Percentiles rank a stretch among this genome's conserved stretches.
Conservation (phyloP, 2,113 vertebrate species). For the Neoarius graeffei region DNA sequence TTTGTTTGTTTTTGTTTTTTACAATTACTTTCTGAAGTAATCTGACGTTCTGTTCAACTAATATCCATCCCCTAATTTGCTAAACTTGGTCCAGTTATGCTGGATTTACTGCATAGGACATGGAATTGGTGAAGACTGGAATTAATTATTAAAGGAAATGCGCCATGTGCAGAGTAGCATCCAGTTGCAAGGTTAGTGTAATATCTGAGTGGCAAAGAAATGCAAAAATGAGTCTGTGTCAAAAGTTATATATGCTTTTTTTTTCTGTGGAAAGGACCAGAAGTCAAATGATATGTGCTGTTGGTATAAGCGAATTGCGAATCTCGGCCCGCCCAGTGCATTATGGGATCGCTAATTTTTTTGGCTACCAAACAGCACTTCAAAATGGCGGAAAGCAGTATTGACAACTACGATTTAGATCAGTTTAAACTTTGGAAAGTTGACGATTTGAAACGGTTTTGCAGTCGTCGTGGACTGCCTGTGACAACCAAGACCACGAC, state of each 20-base stretch:
- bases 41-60: not conserved
- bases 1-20: not conserved
- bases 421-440: too few species aligned
- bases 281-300: constrained; percentile 4
- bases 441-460: too few species aligned
- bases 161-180: not conserved
- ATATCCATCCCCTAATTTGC: constrained; percentile 1
- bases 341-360: too few species aligned
- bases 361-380: too few species aligned
- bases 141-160: constrained; percentile 10
- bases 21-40: not conserved
- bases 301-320: too few species aligned
- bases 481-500: too few species aligned
- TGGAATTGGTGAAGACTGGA: not conserved
- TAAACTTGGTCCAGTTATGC: not conserved
- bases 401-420: too few species aligned
- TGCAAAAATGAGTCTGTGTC: not conserved
- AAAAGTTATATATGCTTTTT: not conserved
- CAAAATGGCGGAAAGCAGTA: too few species aligned
- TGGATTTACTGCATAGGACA: not conserved
- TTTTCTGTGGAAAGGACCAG: not conserved
- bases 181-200: not conserved
- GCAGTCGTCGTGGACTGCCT: too few species aligned
- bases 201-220: not conserved
- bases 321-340: too few species aligned